Evolutionary conservation across 2,113 vertebrate species (phyloP).

Genomic region (Gorsachius goisagi): DNA sequence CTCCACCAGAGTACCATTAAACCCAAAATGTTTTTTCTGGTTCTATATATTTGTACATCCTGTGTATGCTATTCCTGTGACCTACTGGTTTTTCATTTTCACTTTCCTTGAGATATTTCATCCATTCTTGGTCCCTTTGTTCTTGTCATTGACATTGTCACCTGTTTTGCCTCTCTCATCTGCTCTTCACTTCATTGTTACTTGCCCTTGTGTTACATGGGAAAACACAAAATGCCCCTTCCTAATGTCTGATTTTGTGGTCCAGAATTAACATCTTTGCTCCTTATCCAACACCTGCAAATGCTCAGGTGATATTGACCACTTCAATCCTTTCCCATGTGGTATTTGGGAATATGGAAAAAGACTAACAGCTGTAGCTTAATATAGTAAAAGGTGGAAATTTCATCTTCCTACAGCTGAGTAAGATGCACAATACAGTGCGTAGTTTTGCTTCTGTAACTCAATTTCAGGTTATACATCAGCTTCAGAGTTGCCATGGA

Average conservation of each 20-base stretch:
- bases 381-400: not conserved
- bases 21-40: not conserved
- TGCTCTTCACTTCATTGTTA: not conserved
- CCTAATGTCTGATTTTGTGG: not conserved
- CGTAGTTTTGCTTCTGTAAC: not conserved
- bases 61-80: not conserved
- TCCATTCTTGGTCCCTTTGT: not conserved
- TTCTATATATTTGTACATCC: not conserved
- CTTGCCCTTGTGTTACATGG: not conserved
- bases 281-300: not conserved
- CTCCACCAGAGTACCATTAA: not conserved
- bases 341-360: not conserved
- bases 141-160: not conserved
- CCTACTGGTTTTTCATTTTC: not conserved
- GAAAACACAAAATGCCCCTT: not conserved
- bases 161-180: not conserved
- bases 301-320: not conserved
- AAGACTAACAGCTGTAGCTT: not conserved
- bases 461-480: not conserved
- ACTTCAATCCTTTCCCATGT: not conserved
- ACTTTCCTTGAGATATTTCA: not conserved
- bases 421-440: not conserved
- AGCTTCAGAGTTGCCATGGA: not conserved
- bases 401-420: not conserved
- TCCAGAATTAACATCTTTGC: not conserved